Base-by-base conservation (phyloP, 2,888 invertebrate species). In the Callyntrura sp. region DNA sequence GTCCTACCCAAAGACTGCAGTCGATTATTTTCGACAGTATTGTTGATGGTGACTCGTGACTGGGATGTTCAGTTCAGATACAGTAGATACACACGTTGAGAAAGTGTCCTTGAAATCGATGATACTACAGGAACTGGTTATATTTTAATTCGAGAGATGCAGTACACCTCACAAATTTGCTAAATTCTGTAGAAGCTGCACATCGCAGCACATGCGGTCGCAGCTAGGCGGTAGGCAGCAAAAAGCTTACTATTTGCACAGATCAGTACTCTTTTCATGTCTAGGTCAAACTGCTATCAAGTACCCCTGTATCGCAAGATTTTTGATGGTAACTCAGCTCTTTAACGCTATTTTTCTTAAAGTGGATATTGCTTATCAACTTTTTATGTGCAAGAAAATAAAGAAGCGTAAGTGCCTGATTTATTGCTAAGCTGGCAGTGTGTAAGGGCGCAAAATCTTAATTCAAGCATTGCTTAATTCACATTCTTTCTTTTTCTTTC, bases 231-330 rank as follows among this genome's bases (percentile, higher is more conserved):
- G 68, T 20, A 23, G 6, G 1, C 23, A 68, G 68, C 17, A 60
- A 78, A 60, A 55, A 28, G 57, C 23, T 11, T 28, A 1, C 23
- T 11, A 51, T 81, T 65, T 17, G 65, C 73, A 65, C 68, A 83
- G 48, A 68, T 28, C 70, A 84, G 45, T 84, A 35, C 85, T 35
- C 76, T 85, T 85, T 45, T 60, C 85, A 51, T 85, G 85, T 85
- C 85, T 85, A 85, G 85, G 85, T 85, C 85, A 85, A 85, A 68
- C 68, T 68, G 68, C 68, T 68, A 9, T 68, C n/a, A 68, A 68
- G 68, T 68, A 35, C 68, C 35, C 68, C 8, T 8, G 35, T 68
- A n/a, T n/a, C n/a, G 28, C 11, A n/a, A 28, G 0, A 14, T 35
- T 68, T 68, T 68, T 14, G 25, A n/a, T 62, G 5, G 68, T n/a